phyloP scores from a whole-genome alignment of 2,113 vertebrate species.

The Prinia subflava region DNA sequence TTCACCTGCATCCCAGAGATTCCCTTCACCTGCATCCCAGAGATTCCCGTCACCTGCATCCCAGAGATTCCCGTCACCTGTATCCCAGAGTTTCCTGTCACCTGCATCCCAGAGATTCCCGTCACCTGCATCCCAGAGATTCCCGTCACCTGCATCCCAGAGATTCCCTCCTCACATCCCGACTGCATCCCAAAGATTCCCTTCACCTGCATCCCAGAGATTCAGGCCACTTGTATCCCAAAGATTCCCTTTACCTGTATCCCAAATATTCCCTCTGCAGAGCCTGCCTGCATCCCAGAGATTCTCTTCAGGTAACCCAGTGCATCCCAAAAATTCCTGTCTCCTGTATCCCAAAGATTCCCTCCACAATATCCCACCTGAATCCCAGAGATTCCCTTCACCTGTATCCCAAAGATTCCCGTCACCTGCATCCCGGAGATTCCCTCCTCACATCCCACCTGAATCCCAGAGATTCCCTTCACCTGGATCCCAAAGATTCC shows the following conservation, averaged over 20 bases:
- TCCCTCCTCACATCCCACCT: no score
- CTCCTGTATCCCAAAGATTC: no score
- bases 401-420: not conserved
- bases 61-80: no score
- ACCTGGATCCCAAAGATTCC: not conserved
- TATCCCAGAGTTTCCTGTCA: rapidly evolving
- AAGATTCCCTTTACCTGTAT: rapidly evolving
- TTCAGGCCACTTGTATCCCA: not conserved
- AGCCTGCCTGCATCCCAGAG: no score
- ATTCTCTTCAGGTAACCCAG: no score
- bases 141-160: not conserved
- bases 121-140: not conserved
- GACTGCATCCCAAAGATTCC: not conserved
- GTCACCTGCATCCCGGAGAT: not conserved
- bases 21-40: no score
- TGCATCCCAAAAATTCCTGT: no score
- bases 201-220: rapidly evolving
- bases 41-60: no score
- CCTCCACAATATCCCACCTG: no score
- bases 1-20: not conserved
- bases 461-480: not conserved
- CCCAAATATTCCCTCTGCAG: rapidly evolving
- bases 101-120: not conserved
- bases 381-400: rapidly evolving
- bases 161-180: not conserved